Evolutionary conservation across 2,113 vertebrate species (phyloP), one percentile per base, ranked within the genome.

Genomic region (Phylloscopus whistleri): DNA sequence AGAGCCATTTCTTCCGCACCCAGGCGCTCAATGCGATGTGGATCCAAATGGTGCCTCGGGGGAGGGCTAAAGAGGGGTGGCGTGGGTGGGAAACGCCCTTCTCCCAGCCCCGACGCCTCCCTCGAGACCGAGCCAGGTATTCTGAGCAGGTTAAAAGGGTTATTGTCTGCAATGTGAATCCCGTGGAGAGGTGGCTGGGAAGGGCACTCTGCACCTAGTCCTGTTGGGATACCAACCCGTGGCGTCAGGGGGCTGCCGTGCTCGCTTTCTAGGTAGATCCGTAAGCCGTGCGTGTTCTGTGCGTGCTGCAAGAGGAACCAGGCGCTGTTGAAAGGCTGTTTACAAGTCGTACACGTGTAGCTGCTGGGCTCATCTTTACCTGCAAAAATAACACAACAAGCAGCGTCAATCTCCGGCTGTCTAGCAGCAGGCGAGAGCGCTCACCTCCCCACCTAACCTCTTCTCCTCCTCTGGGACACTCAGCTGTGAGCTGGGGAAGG

Each of bases 221-320:
- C 99, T 94, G 99, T 98, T 92, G 99, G 99, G 95, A 99, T 99
- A 97, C 98, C 99, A 98, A 99, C 99, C 96, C 99, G 99, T 87
- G 99, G 99, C 81, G 99, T 99, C 97, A 99, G 99, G 93, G 99
- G 99, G 98, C 99, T 99, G 97, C 99, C 99, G 39, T 99, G 99
- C 97, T 99, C 99, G 88, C 99, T 99, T 98, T 99, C 99, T 98
- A 99, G 98, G 98, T 99, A 99, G 98, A 99, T 99, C 94, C 99
- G 98, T 98, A 99, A 99, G 98, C 99, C 99, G 44, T 99, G 99
- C 93, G 98, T 99, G 98, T 99, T 99, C 98, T 99, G 99, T 97
- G 99, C 99, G 74, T 99, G 99, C 98, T 99, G 99, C 97, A 99
- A 99, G 97, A 99, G 98, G 98, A 99, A 99, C 99, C 99, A 99